Percentiles rank a stretch among this genome's conserved stretches.
These are phyloP conservation scores for Lordiphosa mommai DNA, from an alignment of 1,140 invertebrate genomes.

Conservation along the genomic window DNA sequence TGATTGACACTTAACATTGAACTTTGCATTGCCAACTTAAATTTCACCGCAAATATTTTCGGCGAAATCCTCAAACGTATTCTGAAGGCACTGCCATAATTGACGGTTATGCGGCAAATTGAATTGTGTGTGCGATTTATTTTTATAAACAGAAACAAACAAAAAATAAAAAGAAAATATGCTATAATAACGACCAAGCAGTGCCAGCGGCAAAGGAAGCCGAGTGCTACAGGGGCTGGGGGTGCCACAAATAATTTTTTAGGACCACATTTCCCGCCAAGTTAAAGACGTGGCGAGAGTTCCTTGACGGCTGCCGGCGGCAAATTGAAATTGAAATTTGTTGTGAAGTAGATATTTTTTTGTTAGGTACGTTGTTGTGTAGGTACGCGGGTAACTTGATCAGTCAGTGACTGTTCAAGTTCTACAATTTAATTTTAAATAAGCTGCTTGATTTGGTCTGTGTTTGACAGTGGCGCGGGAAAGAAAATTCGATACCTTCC, in stretches of 20 bases:
- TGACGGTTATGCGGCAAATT: conserved; percentile 30
- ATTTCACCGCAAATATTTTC: conserved; percentile 40
- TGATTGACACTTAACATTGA: conserved; percentile 73
- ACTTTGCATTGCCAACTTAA: conserved; percentile 44
- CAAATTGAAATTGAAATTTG: conserved; percentile 57
- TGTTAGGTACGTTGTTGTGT: background rate
- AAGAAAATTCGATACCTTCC: too few relatives aligned
- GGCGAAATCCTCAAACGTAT: conserved; percentile 3
- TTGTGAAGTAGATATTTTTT: conserved; percentile 18
- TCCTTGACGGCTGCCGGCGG: conserved; percentile 17
- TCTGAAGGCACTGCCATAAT: conserved; percentile 32
- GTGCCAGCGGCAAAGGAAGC: background rate
- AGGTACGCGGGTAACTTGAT: background rate
- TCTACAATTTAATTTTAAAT: too few relatives aligned
- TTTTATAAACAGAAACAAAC: conserved; percentile 9
- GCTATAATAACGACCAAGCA: conserved; percentile 10
- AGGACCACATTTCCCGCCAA: conserved; percentile 1
- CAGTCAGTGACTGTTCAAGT: too few relatives aligned
- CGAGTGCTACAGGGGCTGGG: background rate
- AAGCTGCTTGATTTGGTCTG: too few relatives aligned
- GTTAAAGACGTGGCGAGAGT: conserved; percentile 17
- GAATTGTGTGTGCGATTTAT: conserved; percentile 16
- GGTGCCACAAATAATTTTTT: conserved; percentile 25
- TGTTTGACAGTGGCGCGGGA: too few relatives aligned
- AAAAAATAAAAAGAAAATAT: background rate